phyloP scores from a whole-genome alignment of 2,797 vertebrate genomes.

The Myotis pilosus region DNA sequence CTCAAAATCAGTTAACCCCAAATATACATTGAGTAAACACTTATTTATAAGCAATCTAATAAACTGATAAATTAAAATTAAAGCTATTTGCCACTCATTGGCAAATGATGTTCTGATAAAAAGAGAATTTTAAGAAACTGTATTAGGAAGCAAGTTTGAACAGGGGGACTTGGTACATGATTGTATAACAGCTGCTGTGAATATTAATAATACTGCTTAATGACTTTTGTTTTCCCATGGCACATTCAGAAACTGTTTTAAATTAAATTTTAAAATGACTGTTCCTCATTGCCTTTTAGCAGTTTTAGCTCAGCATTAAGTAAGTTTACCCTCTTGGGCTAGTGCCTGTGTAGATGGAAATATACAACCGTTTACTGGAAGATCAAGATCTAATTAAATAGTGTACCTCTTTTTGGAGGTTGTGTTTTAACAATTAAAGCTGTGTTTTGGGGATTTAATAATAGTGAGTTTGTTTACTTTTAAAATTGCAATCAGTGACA shows the following conservation, averaged over 20 bases:
- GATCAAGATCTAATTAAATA: conserved; percentile 66
- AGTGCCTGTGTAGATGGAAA: conserved; percentile 66
- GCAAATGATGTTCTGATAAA: not conserved
- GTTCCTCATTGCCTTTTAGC: conserved; percentile 76
- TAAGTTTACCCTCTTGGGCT: conserved; percentile 60
- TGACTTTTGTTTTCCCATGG: conserved; percentile 76
- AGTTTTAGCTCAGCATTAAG: conserved; percentile 51
- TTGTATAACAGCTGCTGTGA: conserved; percentile 65
- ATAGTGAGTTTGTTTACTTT: not conserved
- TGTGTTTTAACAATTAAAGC: conserved; percentile 17
- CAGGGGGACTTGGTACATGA: not conserved
- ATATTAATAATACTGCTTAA: conserved; percentile 64
- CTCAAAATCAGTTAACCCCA: not conserved
- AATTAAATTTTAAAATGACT: conserved; percentile 79
- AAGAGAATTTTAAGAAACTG: not conserved
- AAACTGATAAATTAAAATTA: conserved; percentile 55
- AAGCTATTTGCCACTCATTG: not conserved
- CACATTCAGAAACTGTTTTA: conserved; percentile 73
- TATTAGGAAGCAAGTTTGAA: conserved; percentile 13
- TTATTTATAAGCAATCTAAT: conserved; percentile 9
- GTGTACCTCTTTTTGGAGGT: not conserved
- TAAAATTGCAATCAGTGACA: not conserved
- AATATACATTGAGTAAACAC: not conserved
- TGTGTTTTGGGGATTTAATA: not conserved
- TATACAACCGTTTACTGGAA: conserved; percentile 54